Percentiles rank a stretch among this genome's conserved stretches.
These are phyloP conservation scores for Agelastica alni DNA, from an alignment of 2,888 invertebrate genomes.

Conservation along the genomic window DNA sequence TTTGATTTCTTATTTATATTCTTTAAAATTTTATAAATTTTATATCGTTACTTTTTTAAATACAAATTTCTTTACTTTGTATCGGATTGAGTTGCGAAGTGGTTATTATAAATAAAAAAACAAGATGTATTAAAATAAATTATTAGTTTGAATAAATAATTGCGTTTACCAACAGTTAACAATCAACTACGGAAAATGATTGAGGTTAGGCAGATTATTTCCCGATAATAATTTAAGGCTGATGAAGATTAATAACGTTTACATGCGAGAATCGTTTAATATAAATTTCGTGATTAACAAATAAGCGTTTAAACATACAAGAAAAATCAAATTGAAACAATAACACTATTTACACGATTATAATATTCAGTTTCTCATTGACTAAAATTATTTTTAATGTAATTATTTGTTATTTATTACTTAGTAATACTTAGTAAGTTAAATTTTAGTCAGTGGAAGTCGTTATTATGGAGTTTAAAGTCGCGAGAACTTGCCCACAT, in stretches of 20 bases:
- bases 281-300: no score
- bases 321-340: slow-evolving; percentile 16
- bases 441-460: slow-evolving; percentile 14
- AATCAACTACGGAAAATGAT: slow-evolving; percentile 11
- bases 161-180: slow-evolving; percentile 14
- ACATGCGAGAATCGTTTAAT: no score
- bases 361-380: slow-evolving; percentile 10
- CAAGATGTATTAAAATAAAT: slow-evolving; percentile 12
- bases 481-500: neutral
- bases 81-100: no score
- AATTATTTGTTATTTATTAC: slow-evolving; percentile 21
- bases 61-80: no score
- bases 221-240: slow-evolving; percentile 8
- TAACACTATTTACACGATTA: slow-evolving; percentile 20
- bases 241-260: neutral
- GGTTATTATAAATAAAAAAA: slow-evolving; percentile 4
- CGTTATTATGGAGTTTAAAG: slow-evolving; percentile 18
- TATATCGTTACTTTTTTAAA: no score
- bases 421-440: slow-evolving; percentile 16
- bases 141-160: slow-evolving; percentile 11
- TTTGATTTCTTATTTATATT: no score
- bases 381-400: slow-evolving; percentile 14
- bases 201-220: slow-evolving; percentile 7
- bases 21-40: no score
- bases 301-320: no score